A percentile compares a stretch with the other conserved stretches of the same genome.
phyloP scores from a whole-genome alignment of 2,797 vertebrate genomes.

The Hydrolagus colliei region DNA sequence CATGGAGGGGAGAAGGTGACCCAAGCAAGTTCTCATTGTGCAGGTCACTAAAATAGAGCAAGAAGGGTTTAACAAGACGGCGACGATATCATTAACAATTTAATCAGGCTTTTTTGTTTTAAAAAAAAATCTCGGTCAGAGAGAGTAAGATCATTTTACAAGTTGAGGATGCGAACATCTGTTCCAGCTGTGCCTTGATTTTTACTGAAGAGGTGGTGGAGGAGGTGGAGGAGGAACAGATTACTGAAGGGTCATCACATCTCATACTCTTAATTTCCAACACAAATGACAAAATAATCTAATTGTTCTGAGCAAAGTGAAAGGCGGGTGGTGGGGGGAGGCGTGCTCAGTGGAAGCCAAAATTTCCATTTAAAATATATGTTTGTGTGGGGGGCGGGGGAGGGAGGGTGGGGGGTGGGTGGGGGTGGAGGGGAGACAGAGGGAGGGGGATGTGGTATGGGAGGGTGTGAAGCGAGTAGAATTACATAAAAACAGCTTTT shows the following conservation, averaged over 20 bases:
- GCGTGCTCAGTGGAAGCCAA: background rate
- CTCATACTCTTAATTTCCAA: background rate
- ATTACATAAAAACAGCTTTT: no score
- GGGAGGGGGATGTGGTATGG: no score
- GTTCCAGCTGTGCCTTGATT: background rate
- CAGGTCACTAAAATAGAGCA: background rate
- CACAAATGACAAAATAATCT: background rate
- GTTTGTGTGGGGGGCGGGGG: background rate
- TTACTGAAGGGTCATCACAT: background rate
- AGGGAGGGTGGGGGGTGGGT: no score
- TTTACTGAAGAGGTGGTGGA: background rate
- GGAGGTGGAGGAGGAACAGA: background rate
- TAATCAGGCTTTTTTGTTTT: background rate
- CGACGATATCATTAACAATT: background rate
- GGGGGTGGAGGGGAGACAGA: no score
- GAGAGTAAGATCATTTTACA: background rate
- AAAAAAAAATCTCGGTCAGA: background rate
- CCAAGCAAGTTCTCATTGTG: background rate
- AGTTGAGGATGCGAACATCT: background rate
- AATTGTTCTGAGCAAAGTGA: background rate
- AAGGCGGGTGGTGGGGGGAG: background rate
- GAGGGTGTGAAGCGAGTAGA: no score
- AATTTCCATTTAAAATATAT: background rate
- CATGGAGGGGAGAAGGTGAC: background rate
- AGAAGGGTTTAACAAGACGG: background rate